Evolutionary conservation across 1,140 invertebrate genomes (phyloP).

Genomic region (Octopus sinensis): DNA sequence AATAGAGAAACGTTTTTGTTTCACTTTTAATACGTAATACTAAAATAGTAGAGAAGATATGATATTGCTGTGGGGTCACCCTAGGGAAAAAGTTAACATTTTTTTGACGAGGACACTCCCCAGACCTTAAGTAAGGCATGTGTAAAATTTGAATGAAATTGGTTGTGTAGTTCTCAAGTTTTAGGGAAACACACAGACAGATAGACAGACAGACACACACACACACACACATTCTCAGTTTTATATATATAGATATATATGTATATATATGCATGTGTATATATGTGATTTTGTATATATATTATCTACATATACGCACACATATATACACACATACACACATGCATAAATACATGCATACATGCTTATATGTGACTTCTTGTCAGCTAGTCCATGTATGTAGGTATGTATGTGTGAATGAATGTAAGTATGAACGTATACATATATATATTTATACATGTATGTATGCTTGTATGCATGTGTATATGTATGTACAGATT

Average conservation of each 20-base stretch:
- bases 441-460: not conserved
- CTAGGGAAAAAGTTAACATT: no score
- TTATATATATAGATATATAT: slow-evolving; percentile 18
- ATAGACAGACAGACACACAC: slow-evolving; percentile 21
- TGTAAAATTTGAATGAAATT: no score
- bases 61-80: no score
- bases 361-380: slow-evolving; percentile 13
- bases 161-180: no score
- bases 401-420: not conserved
- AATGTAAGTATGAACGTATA: not conserved
- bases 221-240: slow-evolving; percentile 12
- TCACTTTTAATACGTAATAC: no score
- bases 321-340: slow-evolving; percentile 15
- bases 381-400: not conserved
- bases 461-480: not conserved
- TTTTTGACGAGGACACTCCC: no score
- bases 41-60: no score
- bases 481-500: not conserved
- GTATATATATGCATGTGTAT: slow-evolving; percentile 18
- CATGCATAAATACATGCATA: slow-evolving; percentile 3
- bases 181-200: slow-evolving; percentile 14
- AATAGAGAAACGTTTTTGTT: no score
- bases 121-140: no score
- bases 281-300: no score
- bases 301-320: slow-evolving; percentile 18